Evolutionary conservation across 2,888 invertebrate genomes (phyloP).

Genomic region (Phalera bucephala): DNA sequence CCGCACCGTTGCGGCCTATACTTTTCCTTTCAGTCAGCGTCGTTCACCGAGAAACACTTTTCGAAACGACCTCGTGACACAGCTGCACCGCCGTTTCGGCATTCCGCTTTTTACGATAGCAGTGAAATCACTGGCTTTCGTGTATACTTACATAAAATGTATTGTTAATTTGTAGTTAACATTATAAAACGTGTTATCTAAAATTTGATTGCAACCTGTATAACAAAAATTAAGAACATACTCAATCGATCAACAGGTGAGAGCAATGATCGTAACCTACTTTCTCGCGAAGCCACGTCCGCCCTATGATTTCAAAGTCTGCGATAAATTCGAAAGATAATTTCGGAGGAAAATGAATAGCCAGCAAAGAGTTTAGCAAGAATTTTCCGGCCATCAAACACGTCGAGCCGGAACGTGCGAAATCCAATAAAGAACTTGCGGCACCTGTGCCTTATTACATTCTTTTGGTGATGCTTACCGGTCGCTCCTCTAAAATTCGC

Average conservation of each 20-base stretch:
- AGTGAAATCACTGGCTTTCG: constrained; percentile 35
- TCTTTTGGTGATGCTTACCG: constrained; percentile 73
- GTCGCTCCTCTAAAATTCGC: constrained; percentile 62
- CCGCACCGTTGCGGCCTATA: constrained; percentile 57
- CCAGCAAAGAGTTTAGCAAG: constrained; percentile 73
- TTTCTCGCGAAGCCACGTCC: constrained; percentile 15
- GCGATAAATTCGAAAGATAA: constrained; percentile 44
- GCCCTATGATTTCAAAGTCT: constrained; percentile 19
- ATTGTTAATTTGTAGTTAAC: background rate
- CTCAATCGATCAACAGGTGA: constrained; percentile 18
- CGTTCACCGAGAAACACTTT: constrained; percentile 66
- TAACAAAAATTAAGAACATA: constrained; percentile 10
- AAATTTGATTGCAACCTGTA: constrained; percentile 2
- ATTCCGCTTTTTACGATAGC: constrained; percentile 28
- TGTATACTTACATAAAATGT: no score
- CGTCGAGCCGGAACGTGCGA: constrained; percentile 77
- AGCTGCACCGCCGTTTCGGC: constrained; percentile 29
- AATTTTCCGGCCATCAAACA: constrained; percentile 79
- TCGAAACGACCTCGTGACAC: constrained; percentile 73
- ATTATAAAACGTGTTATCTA: background rate
- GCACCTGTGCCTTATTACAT: constrained; percentile 82
- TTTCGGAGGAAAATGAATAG: constrained; percentile 65
- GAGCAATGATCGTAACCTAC: constrained; percentile 19
- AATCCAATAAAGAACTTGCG: constrained; percentile 80
- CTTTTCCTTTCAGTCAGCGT: constrained; percentile 76